Evolutionary conservation across 1,140 invertebrate species (phyloP), one percentile per base, ranked within the genome.

Genomic region (Nasonia vitripennis): DNA sequence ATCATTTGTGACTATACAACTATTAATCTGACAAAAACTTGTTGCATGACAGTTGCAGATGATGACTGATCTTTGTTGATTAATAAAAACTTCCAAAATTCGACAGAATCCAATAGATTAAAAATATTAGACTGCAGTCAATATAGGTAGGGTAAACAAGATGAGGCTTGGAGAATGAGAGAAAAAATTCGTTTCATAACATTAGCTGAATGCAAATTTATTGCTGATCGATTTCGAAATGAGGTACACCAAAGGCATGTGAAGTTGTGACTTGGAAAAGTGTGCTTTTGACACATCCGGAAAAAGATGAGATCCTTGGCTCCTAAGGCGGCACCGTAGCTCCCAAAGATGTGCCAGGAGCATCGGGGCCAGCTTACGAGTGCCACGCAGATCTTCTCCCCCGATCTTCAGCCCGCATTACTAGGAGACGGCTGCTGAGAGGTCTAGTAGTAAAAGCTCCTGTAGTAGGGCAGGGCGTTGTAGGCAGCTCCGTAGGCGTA

Each of bases 381-480:
- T n/a, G 55, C 55, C 12, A 51, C 48, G 14, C 14, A 62, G 55
- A 62, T 1, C 55, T 62, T 20, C 55, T 62, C 17, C 20, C 20
- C 55, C 55, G 48, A 74, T 7, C 14, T 23, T 6, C 20, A 9
- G 37, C 20, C 41, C n/a, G 70, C 3, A 0, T 20, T 1, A 37
- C 23, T 12, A 70, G n/a, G 45, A 45, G 11, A 68, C 9, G 7
- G 23, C 4, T 55, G 55, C 17, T 41, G 67, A 17, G 41, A 31
- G 10, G 12, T 48, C 55, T 73, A 31, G 41, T 31, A 10, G 70
- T 55, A 62, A 41, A 62, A 82, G 81, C 87, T 71, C 37, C 85
- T 87, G 75, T 85, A 87, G 62, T 86, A 87, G 70, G 89, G 89
- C 17, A 88, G 87, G 0, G 74, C 45, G 17, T 82, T 74, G 37